These are phyloP conservation scores for Microplitis manilae DNA, from an alignment of 2,888 invertebrate species.

Conservation along the genomic window DNA sequence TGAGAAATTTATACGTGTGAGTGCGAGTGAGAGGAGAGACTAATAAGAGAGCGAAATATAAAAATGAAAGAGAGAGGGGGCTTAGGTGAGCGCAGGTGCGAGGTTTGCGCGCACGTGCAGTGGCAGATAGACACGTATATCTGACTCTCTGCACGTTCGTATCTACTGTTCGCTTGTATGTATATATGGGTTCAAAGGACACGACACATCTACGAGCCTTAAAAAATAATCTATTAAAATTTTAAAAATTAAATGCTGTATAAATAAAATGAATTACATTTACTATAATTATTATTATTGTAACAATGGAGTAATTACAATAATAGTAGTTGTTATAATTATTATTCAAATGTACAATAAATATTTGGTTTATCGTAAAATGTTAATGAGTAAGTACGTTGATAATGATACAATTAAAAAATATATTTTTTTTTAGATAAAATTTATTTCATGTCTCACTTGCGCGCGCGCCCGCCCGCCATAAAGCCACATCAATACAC, in stretches of 20 bases:
- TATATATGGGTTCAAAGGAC: neutral
- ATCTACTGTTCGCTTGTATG: neutral
- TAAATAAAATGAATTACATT: no score
- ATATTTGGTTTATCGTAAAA: neutral
- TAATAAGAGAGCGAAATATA: constrained; percentile 10
- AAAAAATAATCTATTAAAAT: neutral
- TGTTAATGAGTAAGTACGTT: neutral
- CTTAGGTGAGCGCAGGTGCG: constrained; percentile 28
- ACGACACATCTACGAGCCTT: neutral
- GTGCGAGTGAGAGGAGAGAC: constrained; percentile 15
- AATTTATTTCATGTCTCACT: constrained; percentile 5
- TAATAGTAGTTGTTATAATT: neutral
- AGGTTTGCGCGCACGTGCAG: constrained; percentile 30
- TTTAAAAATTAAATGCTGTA: no score
- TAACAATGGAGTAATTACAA: neutral
- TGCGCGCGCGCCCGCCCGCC: constrained; percentile 54
- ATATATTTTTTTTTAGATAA: neutral
- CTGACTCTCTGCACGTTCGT: constrained; percentile 14
- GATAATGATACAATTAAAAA: constrained; percentile 9
- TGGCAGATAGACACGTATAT: neutral
- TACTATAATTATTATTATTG: neutral
- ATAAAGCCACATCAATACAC: constrained; percentile 68
- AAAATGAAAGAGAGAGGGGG: constrained; percentile 28
- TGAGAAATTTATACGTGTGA: constrained; percentile 45
- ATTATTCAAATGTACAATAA: no score